These are phyloP conservation scores for Metacarcinus magister DNA, from an alignment of 2,888 invertebrate genomes.

Conservation along the genomic window DNA sequence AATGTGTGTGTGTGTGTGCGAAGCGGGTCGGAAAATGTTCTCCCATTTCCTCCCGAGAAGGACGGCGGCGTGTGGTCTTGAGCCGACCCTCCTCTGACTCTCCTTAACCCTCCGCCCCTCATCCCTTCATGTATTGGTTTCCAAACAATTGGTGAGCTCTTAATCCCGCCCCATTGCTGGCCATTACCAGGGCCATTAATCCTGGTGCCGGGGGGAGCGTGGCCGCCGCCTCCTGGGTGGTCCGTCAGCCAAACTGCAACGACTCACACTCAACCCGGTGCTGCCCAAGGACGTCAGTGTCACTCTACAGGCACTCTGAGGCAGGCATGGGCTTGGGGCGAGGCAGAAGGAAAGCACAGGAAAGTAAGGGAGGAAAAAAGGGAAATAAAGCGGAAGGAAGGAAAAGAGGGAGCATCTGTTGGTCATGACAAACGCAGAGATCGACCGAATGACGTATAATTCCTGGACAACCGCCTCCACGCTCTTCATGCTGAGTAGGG, in stretches of 20 bases:
- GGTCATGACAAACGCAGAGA: neutral
- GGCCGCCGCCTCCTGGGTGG: neutral
- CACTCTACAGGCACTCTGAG: neutral
- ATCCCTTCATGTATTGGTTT: slow-evolving; percentile 71
- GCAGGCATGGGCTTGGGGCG: neutral
- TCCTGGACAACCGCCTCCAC: slow-evolving; percentile 32
- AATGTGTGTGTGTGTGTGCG: neutral
- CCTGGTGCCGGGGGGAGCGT: slow-evolving; percentile 37
- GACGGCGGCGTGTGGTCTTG: neutral
- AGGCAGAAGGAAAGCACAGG: neutral
- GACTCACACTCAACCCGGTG: neutral
- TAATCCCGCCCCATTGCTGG: slow-evolving; percentile 70
- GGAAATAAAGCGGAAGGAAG: neutral
- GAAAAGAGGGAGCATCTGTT: neutral
- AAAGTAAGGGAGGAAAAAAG: neutral
- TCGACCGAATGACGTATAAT: slow-evolving; percentile 51
- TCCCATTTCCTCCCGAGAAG: slow-evolving; percentile 35
- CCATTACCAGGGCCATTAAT: slow-evolving; percentile 72
- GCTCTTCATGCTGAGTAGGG: neutral
- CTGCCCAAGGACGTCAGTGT: neutral
- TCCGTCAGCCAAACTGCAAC: slow-evolving; percentile 11
- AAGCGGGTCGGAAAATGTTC: neutral
- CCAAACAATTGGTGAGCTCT: slow-evolving; percentile 77
- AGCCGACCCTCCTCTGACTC: slow-evolving; percentile 4
- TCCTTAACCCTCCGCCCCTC: slow-evolving; percentile 31